A percentile compares a stretch with the other conserved stretches of the same genome.
Evolutionary conservation across 2,888 invertebrate species (phyloP).

Genomic region (Liodrosophila aerea): DNA sequence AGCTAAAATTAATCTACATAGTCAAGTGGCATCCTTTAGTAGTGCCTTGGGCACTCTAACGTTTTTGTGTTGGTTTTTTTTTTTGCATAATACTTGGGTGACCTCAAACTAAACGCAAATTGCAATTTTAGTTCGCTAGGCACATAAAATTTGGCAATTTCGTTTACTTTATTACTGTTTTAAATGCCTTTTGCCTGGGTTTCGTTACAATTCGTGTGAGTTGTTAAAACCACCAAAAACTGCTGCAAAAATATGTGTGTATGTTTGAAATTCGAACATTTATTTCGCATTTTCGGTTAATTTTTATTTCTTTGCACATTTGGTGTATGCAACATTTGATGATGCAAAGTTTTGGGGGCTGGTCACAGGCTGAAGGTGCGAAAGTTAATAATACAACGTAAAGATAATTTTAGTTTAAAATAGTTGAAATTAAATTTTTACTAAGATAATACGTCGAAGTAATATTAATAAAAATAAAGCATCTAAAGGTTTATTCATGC

Average conservation of each 20-base stretch:
- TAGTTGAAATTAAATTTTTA: too few species aligned
- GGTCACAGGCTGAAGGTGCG: not conserved
- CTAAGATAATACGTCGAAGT: too few species aligned
- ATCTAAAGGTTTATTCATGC: too few species aligned
- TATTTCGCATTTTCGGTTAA: slow-evolving; percentile 29
- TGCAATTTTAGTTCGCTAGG: slow-evolving; percentile 38
- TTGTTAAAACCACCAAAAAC: slow-evolving; percentile 11
- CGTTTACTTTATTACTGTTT: slow-evolving; percentile 43
- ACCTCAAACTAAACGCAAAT: slow-evolving; percentile 68
- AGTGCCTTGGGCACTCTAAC: slow-evolving; percentile 7
- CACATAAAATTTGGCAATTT: slow-evolving; percentile 70
- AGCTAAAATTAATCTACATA: slow-evolving; percentile 19
- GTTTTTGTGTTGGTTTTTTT: slow-evolving; percentile 16
- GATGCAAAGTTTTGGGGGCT: slow-evolving; percentile 28
- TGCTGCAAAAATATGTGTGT: slow-evolving; percentile 49
- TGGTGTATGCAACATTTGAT: slow-evolving; percentile 37
- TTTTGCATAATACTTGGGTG: slow-evolving; percentile 39
- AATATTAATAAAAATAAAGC: too few species aligned
- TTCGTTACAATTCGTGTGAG: slow-evolving; percentile 8
- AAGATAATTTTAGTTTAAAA: too few species aligned
- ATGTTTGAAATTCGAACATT: slow-evolving; percentile 57
- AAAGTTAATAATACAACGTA: not conserved
- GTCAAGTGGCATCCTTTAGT: slow-evolving; percentile 20
- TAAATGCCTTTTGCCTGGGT: slow-evolving; percentile 40
- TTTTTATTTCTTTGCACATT: slow-evolving; percentile 39